A percentile compares a stretch with the other conserved stretches of the same genome.
phyloP scores from a whole-genome alignment of 2,888 invertebrate species.

The Kuschelorhynchus macadamiae region DNA sequence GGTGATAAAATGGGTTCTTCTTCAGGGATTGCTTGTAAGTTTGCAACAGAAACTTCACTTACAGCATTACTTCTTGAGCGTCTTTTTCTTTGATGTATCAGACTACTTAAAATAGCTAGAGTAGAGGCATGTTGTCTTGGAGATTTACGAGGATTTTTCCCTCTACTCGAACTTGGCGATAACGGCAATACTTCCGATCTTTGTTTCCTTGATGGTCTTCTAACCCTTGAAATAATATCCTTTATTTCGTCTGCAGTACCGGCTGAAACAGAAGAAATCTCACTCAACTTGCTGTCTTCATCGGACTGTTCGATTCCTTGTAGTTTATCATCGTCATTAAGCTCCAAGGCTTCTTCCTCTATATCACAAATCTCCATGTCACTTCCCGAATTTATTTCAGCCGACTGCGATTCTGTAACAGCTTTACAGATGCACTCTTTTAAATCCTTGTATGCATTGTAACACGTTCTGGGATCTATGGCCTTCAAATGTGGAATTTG shows the following conservation, averaged over 20 bases:
- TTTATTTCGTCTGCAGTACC: slow-evolving; percentile 17
- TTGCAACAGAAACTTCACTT: slow-evolving; percentile 10
- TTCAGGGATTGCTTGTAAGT: slow-evolving; percentile 58
- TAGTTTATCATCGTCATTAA: slow-evolving; percentile 5
- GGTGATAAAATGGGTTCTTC: slow-evolving; percentile 52
- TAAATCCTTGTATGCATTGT: slow-evolving; percentile 64
- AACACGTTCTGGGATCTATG: slow-evolving; percentile 73
- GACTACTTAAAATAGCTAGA: slow-evolving; percentile 82
- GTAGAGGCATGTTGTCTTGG: slow-evolving; percentile 92
- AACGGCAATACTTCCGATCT: slow-evolving; percentile 28
- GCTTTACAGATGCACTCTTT: slow-evolving; percentile 19
- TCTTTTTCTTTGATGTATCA: slow-evolving; percentile 72
- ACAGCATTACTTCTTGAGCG: slow-evolving; percentile 61
- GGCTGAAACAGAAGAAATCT: slow-evolving; percentile 23
- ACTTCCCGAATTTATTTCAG: slow-evolving; percentile 58
- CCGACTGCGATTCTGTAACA: slow-evolving; percentile 4
- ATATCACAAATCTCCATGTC: slow-evolving; percentile 54
- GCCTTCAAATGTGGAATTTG: slow-evolving; percentile 79
- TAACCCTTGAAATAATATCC: slow-evolving; percentile 10
- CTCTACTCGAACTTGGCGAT: slow-evolving; percentile 55
- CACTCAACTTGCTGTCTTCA: slow-evolving; percentile 44
- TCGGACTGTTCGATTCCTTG: slow-evolving; percentile 24
- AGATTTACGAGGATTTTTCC: slow-evolving; percentile 82
- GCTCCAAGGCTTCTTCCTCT: slow-evolving; percentile 38
- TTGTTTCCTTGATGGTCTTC: slow-evolving; percentile 32